phyloP scores from a whole-genome alignment of 2,888 invertebrate genomes.

The Philonicus albiceps region DNA sequence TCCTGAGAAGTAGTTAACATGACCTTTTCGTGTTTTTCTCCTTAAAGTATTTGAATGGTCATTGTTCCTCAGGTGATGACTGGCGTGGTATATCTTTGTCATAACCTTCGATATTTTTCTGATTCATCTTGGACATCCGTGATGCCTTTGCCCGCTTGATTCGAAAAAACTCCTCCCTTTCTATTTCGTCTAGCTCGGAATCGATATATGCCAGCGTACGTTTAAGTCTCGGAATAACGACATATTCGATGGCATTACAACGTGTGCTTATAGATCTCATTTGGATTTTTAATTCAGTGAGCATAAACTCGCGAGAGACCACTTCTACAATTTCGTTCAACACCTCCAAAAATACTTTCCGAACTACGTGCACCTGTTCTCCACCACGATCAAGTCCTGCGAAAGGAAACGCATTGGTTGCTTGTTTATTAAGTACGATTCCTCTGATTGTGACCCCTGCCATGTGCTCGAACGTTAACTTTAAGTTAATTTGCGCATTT shows the following conservation, averaged over 20 bases:
- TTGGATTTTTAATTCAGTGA: neutral
- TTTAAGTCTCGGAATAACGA: constrained; percentile 19
- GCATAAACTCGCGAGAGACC: neutral
- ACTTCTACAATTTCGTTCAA: neutral
- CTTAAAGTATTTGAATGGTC: neutral
- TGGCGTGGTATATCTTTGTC: neutral
- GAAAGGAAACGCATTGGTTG: neutral
- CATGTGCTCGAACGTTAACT: neutral
- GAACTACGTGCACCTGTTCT: constrained; percentile 8
- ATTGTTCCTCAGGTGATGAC: neutral
- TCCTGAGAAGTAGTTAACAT: neutral
- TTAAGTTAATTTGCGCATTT: neutral
- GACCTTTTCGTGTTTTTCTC: neutral
- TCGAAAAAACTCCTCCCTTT: constrained; percentile 44
- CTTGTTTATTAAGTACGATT: neutral
- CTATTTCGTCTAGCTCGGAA: constrained; percentile 37
- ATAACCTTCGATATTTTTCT: neutral
- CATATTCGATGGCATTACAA: constrained; percentile 27
- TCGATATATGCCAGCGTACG: constrained; percentile 28
- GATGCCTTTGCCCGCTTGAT: constrained; percentile 6
- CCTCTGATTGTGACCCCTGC: neutral
- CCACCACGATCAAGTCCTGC: constrained; percentile 39
- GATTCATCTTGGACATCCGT: neutral
- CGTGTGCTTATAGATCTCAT: constrained; percentile 7
- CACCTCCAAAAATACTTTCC: neutral